Percentiles rank a stretch among this genome's conserved stretches.
These are phyloP conservation scores for Nematopogon swammerdamellus DNA, from an alignment of 2,888 invertebrate species.

Conservation along the genomic window DNA sequence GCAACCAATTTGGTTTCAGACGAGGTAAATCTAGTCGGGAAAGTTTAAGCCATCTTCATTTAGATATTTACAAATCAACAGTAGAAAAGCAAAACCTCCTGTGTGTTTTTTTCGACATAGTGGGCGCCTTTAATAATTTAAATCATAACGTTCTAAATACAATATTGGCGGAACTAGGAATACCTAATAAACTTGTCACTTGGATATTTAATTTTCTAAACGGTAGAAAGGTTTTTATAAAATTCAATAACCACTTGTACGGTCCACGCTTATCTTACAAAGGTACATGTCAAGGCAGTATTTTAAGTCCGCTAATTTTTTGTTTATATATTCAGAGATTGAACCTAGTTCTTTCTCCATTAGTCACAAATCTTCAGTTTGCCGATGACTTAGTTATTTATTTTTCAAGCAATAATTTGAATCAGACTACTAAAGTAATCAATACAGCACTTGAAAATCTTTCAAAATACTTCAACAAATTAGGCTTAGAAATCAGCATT, in stretches of 20 bases:
- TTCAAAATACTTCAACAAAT: too few relatives aligned
- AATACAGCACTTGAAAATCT: too few relatives aligned
- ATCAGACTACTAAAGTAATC: too few relatives aligned
- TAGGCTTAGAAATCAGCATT: too few relatives aligned
- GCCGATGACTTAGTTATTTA: constrained; percentile 6
- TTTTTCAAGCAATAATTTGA: background rate
- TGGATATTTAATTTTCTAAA: constrained; percentile 9
- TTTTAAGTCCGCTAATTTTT: constrained; percentile 4
- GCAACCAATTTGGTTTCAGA: constrained; percentile 8
- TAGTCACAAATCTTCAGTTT: constrained; percentile 9
- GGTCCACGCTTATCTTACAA: constrained; percentile 7
- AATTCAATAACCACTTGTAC: constrained; percentile 6
- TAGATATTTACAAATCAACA: background rate
- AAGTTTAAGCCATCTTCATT: constrained; percentile 1
- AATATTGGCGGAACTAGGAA: constrained; percentile 4
- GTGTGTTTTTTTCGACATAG: constrained; percentile 6
- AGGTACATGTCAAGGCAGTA: constrained; percentile 11
- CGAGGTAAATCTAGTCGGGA: constrained; percentile 2
- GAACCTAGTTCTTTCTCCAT: constrained; percentile 7
- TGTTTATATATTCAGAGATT: constrained; percentile 9
- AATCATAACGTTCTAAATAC: constrained; percentile 5
- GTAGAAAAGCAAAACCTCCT: background rate
- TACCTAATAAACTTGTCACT: constrained; percentile 7
- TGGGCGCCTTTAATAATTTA: constrained; percentile 9
- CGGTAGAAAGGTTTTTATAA: constrained; percentile 9